Conservation (phyloP, 2,797 vertebrate genomes). For the Pelodytes ibericus region DNA sequence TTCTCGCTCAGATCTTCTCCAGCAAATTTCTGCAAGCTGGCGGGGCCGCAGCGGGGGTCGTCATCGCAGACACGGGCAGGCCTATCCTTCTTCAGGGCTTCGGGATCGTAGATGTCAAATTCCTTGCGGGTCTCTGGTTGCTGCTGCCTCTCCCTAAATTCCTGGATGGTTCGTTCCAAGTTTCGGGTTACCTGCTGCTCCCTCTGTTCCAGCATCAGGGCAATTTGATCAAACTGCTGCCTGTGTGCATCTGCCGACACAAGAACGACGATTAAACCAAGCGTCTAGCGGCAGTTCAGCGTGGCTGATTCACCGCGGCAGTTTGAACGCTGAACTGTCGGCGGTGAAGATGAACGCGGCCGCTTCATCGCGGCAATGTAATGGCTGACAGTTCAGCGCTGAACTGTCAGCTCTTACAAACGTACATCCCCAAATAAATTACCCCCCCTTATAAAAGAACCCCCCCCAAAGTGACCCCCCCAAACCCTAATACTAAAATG, state of each 20-base stretch:
- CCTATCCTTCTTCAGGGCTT: slow-evolving; percentile 59
- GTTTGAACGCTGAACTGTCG: background rate
- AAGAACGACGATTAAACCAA: background rate
- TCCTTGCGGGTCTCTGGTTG: slow-evolving; percentile 64
- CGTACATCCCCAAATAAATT: too few species aligned
- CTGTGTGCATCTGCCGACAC: slow-evolving; percentile 56
- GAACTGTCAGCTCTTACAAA: too few species aligned
- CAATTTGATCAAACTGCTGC: slow-evolving; percentile 59
- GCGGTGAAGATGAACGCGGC: too few species aligned
- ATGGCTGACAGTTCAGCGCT: too few species aligned
- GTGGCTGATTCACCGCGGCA: too few species aligned
- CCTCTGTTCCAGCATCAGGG: slow-evolving; percentile 68
- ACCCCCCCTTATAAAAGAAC: too few species aligned
- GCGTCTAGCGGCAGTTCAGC: too few species aligned
- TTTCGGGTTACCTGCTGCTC: slow-evolving; percentile 64
- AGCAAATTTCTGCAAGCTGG: slow-evolving; percentile 70
- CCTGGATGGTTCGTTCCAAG: slow-evolving; percentile 62
- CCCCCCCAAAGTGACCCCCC: too few species aligned
- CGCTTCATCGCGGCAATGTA: too few species aligned
- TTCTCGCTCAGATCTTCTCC: slow-evolving; percentile 70
- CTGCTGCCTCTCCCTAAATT: slow-evolving; percentile 70
- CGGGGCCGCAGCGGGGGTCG: slow-evolving; percentile 44
- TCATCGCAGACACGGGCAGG: slow-evolving; percentile 17
- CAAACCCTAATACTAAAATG: too few species aligned
- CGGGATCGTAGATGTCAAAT: slow-evolving; percentile 69